phyloP scores from a whole-genome alignment of 2,113 vertebrate genomes.

The Apus apus region DNA sequence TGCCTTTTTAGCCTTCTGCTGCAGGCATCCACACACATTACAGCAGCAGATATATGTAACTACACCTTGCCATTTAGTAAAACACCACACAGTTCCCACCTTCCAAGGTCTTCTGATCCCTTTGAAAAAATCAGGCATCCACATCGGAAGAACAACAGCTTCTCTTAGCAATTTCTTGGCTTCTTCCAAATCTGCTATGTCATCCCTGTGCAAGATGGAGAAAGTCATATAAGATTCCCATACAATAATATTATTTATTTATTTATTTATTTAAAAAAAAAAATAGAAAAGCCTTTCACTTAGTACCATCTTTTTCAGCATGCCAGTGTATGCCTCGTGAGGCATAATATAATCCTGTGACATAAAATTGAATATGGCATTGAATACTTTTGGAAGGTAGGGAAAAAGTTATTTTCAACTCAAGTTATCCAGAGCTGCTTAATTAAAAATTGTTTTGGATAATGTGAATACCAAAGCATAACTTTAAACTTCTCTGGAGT shows the following conservation, averaged over 20 bases:
- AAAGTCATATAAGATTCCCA: neutral
- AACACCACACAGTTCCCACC: conserved; percentile 61
- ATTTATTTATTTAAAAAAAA: conserved; percentile 9
- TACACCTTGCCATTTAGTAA: neutral
- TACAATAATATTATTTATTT: neutral
- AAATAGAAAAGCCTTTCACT: neutral
- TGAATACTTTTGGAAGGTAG: neutral
- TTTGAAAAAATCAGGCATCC: conserved; percentile 89
- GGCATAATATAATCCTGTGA: neutral
- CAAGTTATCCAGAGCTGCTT: conserved; percentile 25
- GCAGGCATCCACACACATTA: neutral
- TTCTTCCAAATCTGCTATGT: conserved; percentile 85
- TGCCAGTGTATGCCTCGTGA: neutral
- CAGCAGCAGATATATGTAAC: neutral
- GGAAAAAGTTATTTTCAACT: conserved; percentile 13
- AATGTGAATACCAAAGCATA: conserved; percentile 14
- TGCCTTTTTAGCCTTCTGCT: neutral
- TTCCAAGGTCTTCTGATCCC: conserved; percentile 86
- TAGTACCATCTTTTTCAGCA: neutral
- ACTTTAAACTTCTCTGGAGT: conserved; percentile 12
- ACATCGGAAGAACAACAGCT: conserved; percentile 86
- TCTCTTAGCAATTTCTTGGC: conserved; percentile 85
- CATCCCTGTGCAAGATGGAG: conserved; percentile 75
- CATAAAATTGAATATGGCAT: conserved; percentile 24
- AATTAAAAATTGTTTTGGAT: conserved; percentile 55